phyloP scores from a whole-genome alignment of 2,888 invertebrate genomes.

The Ophioninae sp. region DNA sequence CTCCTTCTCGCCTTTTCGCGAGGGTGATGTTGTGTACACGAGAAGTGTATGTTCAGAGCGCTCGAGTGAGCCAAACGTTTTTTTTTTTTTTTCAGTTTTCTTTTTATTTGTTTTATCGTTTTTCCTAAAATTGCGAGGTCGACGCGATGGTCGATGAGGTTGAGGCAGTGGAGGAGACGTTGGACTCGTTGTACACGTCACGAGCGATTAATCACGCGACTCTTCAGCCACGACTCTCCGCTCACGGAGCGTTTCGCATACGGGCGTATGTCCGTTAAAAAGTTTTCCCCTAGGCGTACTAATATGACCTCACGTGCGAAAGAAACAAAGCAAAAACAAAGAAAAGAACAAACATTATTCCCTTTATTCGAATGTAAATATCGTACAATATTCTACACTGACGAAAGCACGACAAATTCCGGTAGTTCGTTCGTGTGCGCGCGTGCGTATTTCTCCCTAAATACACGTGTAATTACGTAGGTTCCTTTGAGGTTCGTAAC shows the following conservation, averaged over 20 bases:
- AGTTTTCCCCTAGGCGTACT: conserved; percentile 9
- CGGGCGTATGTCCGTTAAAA: conserved; percentile 37
- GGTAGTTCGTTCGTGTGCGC: neutral
- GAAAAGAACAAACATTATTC: neutral
- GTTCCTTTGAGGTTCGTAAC: conserved; percentile 32
- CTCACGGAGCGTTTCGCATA: conserved; percentile 63
- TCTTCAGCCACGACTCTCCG: conserved; percentile 50
- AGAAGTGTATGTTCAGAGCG: conserved; percentile 14
- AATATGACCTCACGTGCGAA: neutral
- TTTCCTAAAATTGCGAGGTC: conserved; percentile 55
- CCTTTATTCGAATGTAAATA: conserved; percentile 27
- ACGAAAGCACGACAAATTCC: conserved; percentile 9
- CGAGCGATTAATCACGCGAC: conserved; percentile 66
- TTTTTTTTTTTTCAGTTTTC: neutral
- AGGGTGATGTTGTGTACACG: conserved; percentile 10
- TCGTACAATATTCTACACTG: neutral
- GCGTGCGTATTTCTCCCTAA: neutral
- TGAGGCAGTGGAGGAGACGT: conserved; percentile 17
- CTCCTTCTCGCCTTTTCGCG: conserved; percentile 21
- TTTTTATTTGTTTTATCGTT: neutral
- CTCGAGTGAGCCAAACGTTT: conserved; percentile 23
- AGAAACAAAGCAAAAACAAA: neutral
- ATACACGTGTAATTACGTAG: conserved; percentile 31
- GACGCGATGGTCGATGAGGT: conserved; percentile 14
- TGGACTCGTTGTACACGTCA: conserved; percentile 41